These are phyloP conservation scores for Furcifer pardalis DNA, from an alignment of 2,797 vertebrate genomes.

Conservation along the genomic window DNA sequence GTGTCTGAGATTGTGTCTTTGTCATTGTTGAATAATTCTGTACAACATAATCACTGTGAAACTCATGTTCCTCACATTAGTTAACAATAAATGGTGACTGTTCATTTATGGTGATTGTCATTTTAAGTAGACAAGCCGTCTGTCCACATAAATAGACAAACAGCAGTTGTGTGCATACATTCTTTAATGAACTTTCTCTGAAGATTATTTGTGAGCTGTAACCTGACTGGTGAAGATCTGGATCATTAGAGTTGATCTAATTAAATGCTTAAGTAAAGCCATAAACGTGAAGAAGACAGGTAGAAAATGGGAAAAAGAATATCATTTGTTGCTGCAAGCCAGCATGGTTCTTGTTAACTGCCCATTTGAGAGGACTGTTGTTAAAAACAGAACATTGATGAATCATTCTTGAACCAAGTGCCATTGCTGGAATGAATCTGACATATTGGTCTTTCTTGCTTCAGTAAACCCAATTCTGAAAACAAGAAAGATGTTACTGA, in stretches of 20 bases:
- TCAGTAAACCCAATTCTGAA: conserved; percentile 56
- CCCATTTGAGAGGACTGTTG: conserved; percentile 41
- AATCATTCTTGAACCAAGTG: conserved; percentile 31
- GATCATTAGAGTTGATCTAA: conserved; percentile 59
- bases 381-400: conserved; percentile 51
- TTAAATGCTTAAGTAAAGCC: conserved; percentile 58
- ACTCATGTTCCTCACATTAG: neutral
- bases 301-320: conserved; percentile 48
- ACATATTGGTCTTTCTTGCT: conserved; percentile 44
- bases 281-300: neutral
- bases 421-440: conserved; percentile 47
- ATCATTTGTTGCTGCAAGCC: conserved; percentile 41
- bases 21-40: neutral
- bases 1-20: neutral
- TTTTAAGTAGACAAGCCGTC: neutral
- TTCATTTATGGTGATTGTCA: neutral
- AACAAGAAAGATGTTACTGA: conserved; percentile 38
- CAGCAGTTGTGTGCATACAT: neutral
- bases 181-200: conserved; percentile 10
- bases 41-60: neutral
- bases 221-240: conserved; percentile 53
- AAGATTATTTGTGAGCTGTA: conserved; percentile 52
- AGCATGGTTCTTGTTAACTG: conserved; percentile 59
- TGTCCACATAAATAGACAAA: neutral
- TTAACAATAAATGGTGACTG: neutral